phyloP scores from a whole-genome alignment of 2,797 vertebrate species.

The Acridotheres tristis region DNA sequence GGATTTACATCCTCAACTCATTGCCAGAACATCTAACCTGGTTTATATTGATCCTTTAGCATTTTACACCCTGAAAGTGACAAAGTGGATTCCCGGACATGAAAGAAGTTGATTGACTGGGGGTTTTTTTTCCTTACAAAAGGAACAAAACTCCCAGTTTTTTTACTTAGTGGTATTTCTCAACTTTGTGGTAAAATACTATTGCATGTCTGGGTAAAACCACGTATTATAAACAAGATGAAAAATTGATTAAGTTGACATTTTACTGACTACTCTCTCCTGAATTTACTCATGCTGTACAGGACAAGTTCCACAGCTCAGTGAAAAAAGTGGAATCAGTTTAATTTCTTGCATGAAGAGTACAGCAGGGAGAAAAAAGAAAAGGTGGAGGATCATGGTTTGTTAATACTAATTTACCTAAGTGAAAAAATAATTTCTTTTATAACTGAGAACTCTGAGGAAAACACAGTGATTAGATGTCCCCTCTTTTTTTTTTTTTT shows the following conservation, averaged over 20 bases:
- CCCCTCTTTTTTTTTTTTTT: no score
- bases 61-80: not conserved
- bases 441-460: not conserved
- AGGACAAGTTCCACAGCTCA: not conserved
- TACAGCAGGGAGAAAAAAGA: not conserved
- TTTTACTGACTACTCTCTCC: not conserved
- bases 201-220: not conserved
- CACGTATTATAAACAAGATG: not conserved
- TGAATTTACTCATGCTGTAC: not conserved
- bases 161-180: not conserved
- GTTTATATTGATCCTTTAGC: not conserved
- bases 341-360: not conserved
- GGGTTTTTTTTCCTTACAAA: not conserved
- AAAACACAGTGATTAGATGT: not conserved
- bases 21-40: not conserved
- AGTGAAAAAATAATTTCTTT: not conserved
- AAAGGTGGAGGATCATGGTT: not conserved
- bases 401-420: not conserved
- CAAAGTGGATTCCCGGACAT: not conserved
- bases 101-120: not conserved
- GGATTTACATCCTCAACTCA: not conserved
- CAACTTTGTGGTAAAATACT: not conserved
- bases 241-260: not conserved
- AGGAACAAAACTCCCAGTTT: fast-evolving
- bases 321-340: not conserved